A percentile compares a stretch with the other conserved stretches of the same genome.
Evolutionary conservation across 2,888 invertebrate species (phyloP).

Genomic region (Pyralis farinalis): DNA sequence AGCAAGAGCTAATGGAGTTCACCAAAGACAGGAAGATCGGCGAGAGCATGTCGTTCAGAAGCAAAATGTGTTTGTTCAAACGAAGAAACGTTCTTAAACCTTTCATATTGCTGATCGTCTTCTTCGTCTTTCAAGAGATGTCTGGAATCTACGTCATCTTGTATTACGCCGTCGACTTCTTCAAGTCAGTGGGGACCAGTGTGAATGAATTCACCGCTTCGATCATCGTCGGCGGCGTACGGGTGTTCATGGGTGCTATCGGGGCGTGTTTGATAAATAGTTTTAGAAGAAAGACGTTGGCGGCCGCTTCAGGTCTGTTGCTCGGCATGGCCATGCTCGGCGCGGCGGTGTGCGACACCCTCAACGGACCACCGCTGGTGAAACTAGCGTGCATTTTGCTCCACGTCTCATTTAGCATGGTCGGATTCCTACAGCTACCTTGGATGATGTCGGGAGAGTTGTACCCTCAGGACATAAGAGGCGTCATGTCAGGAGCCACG

Average conservation of each 20-base stretch:
- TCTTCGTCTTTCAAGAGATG: conserved; percentile 86
- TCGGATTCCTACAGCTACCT: conserved; percentile 86
- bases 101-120: conserved; percentile 82
- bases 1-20: conserved; percentile 83
- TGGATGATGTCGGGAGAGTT: conserved; percentile 89
- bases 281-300: conserved; percentile 82
- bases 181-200: conserved; percentile 84
- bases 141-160: conserved; percentile 87
- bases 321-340: conserved; percentile 84
- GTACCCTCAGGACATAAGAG: conserved; percentile 85
- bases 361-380: conserved; percentile 72
- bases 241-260: conserved; percentile 84
- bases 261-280: conserved; percentile 85
- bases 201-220: conserved; percentile 85
- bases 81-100: conserved; percentile 84
- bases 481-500: conserved; percentile 85
- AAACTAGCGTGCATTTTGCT: conserved; percentile 82
- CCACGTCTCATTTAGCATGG: conserved; percentile 87
- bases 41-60: conserved; percentile 55
- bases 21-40: conserved; percentile 65
- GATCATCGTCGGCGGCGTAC: conserved; percentile 84
- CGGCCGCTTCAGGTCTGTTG: conserved; percentile 83
- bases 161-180: conserved; percentile 87
- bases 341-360: conserved; percentile 80
- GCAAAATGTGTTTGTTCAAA: conserved; percentile 65